phyloP scores from a whole-genome alignment of 2,888 invertebrate species.

The Rhimphoctona megacephalus region DNA sequence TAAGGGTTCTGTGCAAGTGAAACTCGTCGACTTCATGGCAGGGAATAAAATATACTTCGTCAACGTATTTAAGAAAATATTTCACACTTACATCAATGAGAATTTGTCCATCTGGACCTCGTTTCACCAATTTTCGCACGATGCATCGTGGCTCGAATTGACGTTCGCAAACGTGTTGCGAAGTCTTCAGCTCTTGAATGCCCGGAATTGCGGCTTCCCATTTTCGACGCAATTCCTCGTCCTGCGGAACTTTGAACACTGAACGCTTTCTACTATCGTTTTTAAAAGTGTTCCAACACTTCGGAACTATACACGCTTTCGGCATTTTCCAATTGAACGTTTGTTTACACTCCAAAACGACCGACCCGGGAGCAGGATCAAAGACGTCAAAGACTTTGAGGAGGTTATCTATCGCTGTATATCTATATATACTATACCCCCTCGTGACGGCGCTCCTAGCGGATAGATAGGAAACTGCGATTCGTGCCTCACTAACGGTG shows the following conservation, averaged over 20 bases:
- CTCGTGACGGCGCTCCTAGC: neutral
- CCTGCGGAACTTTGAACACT: conserved; percentile 1
- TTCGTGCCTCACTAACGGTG: too few relatives aligned
- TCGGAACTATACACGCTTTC: conserved; percentile 4
- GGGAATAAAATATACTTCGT: too few relatives aligned
- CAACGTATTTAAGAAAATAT: neutral
- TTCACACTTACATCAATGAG: conserved; percentile 6
- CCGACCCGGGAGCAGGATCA: neutral
- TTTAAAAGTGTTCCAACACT: neutral
- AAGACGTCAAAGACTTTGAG: neutral
- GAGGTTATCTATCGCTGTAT: neutral
- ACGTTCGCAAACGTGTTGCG: conserved; percentile 23
- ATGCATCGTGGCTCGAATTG: conserved; percentile 13
- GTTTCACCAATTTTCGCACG: conserved; percentile 6
- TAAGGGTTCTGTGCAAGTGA: too few relatives aligned
- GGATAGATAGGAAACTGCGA: neutral
- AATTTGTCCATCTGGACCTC: conserved; percentile 5
- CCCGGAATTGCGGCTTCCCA: conserved; percentile 19
- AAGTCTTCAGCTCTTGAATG: neutral
- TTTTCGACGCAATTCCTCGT: conserved; percentile 20
- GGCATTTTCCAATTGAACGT: neutral
- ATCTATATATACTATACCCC: conserved; percentile 1
- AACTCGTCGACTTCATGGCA: too few relatives aligned
- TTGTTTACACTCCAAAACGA: neutral
- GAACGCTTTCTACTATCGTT: neutral